Conservation (phyloP, 2,797 vertebrate genomes). For the Hydrolagus colliei region DNA sequence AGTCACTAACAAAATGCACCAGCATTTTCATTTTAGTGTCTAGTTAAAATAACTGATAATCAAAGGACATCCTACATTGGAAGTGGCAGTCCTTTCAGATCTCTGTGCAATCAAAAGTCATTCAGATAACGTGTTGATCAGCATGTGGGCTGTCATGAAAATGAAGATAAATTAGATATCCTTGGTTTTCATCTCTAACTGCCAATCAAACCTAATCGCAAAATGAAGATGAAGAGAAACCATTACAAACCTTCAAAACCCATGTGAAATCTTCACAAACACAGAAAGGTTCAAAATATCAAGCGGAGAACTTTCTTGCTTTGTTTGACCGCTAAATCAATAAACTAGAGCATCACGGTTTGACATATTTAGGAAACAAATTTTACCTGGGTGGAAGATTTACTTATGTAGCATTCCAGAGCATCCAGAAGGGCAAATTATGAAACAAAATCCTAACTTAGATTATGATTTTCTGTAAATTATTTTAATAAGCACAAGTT, state of each 20-base stretch:
- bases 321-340: background rate
- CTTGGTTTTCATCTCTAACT: slow-evolving; percentile 37
- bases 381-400: no score
- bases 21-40: slow-evolving; percentile 11
- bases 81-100: background rate
- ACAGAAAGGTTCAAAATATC: slow-evolving; percentile 5
- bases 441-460: no score
- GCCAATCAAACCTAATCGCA: slow-evolving; percentile 39
- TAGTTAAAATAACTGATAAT: background rate
- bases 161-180: slow-evolving; percentile 40
- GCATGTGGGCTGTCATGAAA: slow-evolving; percentile 36
- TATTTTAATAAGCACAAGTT: no score
- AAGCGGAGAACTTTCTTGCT: background rate
- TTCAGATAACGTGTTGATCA: slow-evolving; percentile 27
- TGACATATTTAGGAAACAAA: background rate
- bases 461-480: no score
- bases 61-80: slow-evolving; percentile 13
- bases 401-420: no score
- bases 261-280: no score
- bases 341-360: background rate
- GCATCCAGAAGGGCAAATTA: no score
- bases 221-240: slow-evolving; percentile 34
- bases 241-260: slow-evolving; percentile 27
- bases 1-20: background rate
- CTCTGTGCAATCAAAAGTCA: slow-evolving; percentile 12